Base-by-base conservation (phyloP, 2,888 invertebrate genomes). In the Eutolmus rufibarbis region DNA sequence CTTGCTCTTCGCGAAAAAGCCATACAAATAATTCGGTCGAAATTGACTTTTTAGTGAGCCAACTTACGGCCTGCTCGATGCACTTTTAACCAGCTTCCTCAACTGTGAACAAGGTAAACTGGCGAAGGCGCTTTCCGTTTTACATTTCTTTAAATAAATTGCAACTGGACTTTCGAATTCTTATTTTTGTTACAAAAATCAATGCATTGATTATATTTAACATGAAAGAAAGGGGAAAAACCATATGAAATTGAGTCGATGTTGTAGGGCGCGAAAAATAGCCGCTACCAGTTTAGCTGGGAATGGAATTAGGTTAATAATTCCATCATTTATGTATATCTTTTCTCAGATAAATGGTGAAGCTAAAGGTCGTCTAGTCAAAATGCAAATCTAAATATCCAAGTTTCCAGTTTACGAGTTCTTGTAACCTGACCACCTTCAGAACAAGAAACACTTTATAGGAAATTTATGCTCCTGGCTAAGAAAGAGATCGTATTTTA, bases 341-440 rank as follows among this genome's bases (percentile, higher is more conserved):
- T 79, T 40, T 56, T 28, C 51, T 23, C 79, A 79, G 46, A 28
- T 79, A 46, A 16, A n/a, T 2, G 23, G 7, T 28, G 46, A 51
- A 79, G 46, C 23, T 19, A 51, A 40, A 79, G 51, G 79, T 40
- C 31, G 79, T 56, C 79, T 79, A 56, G 51, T 79, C 31, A 28
- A 79, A 79, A 78, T 78, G 78, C 78, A 78, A 78, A 78, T 78
- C 9, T 16, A 28, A 79, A 28, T 37, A 16, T 51, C 16, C 51
- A 51, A 5, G 66, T 56, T 79, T 79, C 79, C 79, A 79, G 51
- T 79, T 79, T 79, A 23, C 8, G 51, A 79, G 78, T 78, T 79
- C 51, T 79, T 79, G 79, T 79, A 79, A 56, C 79, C 16, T 12
- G 79, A 19, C 79, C 51, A 40, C 79, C 79, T 79, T 79, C 79